Conservation (phyloP, 1,140 invertebrate species). For the Eupeodes corollae region DNA sequence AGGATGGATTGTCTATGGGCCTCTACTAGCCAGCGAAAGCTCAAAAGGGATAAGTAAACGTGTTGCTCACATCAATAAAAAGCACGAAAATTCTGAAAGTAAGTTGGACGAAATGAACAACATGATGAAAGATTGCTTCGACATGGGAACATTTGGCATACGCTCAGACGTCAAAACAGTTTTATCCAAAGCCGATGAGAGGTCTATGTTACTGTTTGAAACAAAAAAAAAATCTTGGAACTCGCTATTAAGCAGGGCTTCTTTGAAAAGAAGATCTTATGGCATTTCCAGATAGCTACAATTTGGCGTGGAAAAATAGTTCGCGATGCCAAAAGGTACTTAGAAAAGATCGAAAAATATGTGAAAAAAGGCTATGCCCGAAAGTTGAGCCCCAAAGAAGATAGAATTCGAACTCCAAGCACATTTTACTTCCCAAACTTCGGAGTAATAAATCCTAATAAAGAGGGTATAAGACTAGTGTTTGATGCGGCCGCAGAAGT, state of each 20-base stretch:
- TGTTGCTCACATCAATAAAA: no score
- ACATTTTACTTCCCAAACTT: conserved; percentile 25
- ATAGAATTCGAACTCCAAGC: neutral
- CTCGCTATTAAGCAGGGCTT: conserved; percentile 4
- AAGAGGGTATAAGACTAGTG: conserved; percentile 14
- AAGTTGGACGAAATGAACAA: neutral
- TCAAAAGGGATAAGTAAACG: neutral
- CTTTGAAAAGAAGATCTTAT: conserved; percentile 8
- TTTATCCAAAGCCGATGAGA: neutral
- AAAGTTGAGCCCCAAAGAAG: neutral
- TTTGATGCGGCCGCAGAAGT: conserved; percentile 16
- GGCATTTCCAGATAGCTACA: conserved; percentile 1
- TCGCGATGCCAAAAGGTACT: conserved; percentile 4
- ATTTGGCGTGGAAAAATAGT: conserved; percentile 4
- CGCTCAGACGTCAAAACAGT: neutral
- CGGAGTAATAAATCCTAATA: conserved; percentile 14
- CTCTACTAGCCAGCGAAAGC: neutral
- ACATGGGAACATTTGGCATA: neutral
- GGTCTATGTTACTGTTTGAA: neutral
- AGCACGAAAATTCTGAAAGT: neutral
- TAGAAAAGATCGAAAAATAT: conserved; percentile 8
- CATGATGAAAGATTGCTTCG: neutral
- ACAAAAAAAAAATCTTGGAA: neutral
- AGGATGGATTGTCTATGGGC: neutral
- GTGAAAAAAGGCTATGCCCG: conserved; percentile 9